Conservation (phyloP, 2,888 invertebrate species). For the Hydraecia micacea region DNA sequence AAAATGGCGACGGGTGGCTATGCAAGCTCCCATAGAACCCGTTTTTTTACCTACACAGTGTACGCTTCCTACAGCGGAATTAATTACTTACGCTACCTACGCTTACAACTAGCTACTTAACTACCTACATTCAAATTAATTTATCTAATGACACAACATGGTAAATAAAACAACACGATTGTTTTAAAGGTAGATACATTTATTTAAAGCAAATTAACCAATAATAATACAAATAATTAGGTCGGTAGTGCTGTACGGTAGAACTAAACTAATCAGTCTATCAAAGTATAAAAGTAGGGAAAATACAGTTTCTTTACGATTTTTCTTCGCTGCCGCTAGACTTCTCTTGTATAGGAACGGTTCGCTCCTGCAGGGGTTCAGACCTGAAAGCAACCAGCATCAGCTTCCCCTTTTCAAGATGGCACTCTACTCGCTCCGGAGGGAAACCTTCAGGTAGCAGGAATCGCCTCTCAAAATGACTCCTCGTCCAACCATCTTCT, state of each 20-base stretch:
- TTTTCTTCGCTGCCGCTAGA: constrained; percentile 59
- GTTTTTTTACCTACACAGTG: too few species aligned
- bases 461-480: constrained; percentile 94
- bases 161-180: constrained; percentile 8
- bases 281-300: constrained; percentile 4
- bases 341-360: constrained; percentile 82
- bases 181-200: neutral
- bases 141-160: too few species aligned
- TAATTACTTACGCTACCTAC: too few species aligned
- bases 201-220: constrained; percentile 29
- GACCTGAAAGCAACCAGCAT: constrained; percentile 92
- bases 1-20: too few species aligned
- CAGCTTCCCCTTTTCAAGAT: constrained; percentile 94
- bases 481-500: constrained; percentile 93
- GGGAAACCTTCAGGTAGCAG: constrained; percentile 94
- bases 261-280: constrained; percentile 46
- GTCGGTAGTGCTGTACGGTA: neutral
- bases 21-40: too few species aligned
- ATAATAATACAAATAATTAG: constrained; percentile 4
- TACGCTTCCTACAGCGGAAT: too few species aligned
- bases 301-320: constrained; percentile 2
- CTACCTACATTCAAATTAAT: too few species aligned
- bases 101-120: too few species aligned
- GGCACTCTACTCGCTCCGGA: constrained; percentile 93
- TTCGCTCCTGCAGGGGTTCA: constrained; percentile 80